Evolutionary conservation across 2,888 invertebrate species (phyloP).

Genomic region (Pimpla rufipes): DNA sequence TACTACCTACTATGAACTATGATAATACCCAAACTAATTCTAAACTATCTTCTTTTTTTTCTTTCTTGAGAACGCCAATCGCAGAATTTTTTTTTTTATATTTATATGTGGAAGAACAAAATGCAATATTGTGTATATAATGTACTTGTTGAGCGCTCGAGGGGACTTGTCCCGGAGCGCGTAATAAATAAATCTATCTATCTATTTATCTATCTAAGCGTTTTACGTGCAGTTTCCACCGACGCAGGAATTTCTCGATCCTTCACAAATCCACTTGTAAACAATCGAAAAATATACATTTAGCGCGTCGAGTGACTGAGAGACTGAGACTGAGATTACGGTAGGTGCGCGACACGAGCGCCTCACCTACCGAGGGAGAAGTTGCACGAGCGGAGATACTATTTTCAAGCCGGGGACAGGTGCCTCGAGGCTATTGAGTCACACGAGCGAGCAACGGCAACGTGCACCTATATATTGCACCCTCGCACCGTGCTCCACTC

Average conservation of each 20-base stretch:
- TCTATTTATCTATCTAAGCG: too few relatives aligned
- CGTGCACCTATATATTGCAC: constrained; percentile 13
- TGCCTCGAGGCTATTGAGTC: constrained; percentile 58
- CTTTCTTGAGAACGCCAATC: too few relatives aligned
- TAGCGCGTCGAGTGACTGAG: constrained; percentile 2
- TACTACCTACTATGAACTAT: too few relatives aligned
- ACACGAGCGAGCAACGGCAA: constrained; percentile 20
- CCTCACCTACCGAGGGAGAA: constrained; percentile 10
- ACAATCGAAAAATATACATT: constrained; percentile 48
- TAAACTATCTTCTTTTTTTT: too few relatives aligned
- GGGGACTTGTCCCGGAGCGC: too few relatives aligned
- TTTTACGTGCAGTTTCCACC: constrained; percentile 1
- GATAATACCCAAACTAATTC: too few relatives aligned
- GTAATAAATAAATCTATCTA: too few relatives aligned
- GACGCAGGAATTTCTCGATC: constrained; percentile 1
- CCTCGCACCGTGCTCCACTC: constrained; percentile 22
- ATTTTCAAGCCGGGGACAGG: constrained; percentile 57
- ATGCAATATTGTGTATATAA: too few relatives aligned
- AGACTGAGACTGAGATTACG: background rate
- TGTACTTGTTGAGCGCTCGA: too few relatives aligned
- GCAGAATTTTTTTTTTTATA: too few relatives aligned
- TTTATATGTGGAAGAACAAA: too few relatives aligned
- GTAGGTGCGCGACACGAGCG: background rate
- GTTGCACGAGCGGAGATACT: constrained; percentile 20
- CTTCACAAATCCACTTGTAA: constrained; percentile 34